Conservation (phyloP, 1,140 invertebrate genomes). For the Nymphalis io region DNA sequence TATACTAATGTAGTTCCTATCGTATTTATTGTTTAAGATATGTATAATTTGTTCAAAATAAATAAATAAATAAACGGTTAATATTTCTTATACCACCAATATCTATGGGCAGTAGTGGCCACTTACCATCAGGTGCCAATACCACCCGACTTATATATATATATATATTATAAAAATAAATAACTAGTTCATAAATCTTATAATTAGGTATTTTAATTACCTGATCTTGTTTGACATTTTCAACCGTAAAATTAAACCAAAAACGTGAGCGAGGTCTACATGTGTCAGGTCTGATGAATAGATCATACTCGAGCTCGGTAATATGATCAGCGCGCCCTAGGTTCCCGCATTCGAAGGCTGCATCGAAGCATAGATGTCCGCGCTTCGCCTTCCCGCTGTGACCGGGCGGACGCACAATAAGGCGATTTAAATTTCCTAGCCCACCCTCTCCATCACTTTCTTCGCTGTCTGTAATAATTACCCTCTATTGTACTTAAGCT, state of each 20-base stretch:
- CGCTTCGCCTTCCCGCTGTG: constrained; percentile 96
- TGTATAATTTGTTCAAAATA: too few species aligned
- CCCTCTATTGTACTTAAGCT: neutral
- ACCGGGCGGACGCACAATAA: constrained; percentile 95
- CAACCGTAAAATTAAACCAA: constrained; percentile 99
- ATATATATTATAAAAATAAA: too few species aligned
- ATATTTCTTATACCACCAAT: too few species aligned
- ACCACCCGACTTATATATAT: too few species aligned
- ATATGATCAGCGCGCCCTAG: constrained; percentile 96
- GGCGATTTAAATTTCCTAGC: constrained; percentile 95
- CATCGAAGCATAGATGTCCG: constrained; percentile 98
- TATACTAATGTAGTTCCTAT: too few species aligned
- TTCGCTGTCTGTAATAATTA: constrained; percentile 89
- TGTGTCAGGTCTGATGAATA: constrained; percentile 97
- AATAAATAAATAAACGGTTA: too few species aligned
- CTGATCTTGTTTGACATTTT: constrained; percentile 96
- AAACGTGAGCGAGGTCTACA: constrained; percentile 95
- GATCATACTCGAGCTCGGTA: constrained; percentile 97
- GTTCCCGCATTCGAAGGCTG: constrained; percentile 98
- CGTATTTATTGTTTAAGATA: too few species aligned
- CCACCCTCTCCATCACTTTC: constrained; percentile 97
- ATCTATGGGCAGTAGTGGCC: too few species aligned
- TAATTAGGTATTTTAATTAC: too few species aligned
- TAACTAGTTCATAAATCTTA: too few species aligned
- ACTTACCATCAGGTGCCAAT: too few species aligned